Base-by-base conservation (phyloP, 2,888 invertebrate species). In the Dinocampus coccinellae region DNA sequence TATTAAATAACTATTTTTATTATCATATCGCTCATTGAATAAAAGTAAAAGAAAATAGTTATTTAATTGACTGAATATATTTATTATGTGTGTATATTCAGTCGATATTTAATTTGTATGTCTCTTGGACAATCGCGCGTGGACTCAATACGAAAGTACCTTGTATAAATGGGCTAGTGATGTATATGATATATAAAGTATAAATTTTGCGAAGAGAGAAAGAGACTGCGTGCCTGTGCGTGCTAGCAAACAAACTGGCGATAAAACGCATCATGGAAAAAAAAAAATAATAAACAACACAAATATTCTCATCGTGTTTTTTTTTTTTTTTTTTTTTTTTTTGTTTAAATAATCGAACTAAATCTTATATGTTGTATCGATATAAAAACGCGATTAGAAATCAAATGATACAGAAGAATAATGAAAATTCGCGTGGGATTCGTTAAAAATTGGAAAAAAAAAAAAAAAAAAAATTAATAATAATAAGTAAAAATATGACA, bases 161-260 rank as follows among this genome's bases (percentile, higher is more conserved):
- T 76, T 75, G 76, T 75, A 76, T 77, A 77, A 77, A 77, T 77
- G 77, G 76, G 75, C 76, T 77, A 71, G 77, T 77, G 77, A 77
- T 76, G 61, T 52, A 64, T 70, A 70, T 72, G 68, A 73, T 73
- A 72, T 76, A 76, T n/a, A n/a, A n/a, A 69, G 72, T 75, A 67
- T 69, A 61, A 65, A 63, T 68, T n/a, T 66, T 64, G 69, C 68
- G 63, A 55, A 65, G 58, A 72, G 73, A 65, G 73, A 71, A 71
- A 65, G 66, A 74, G 68, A 69, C 72, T 73, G 75, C 69, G 66
- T 70, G 72, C 68, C 67, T 62, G 69, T 57, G 70, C 73, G 69
- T 73, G 72, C 61, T 70, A 52, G 72, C 57, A 52, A 65, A n/a
- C 47, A 52, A 65, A 29, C 65, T 62, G 70, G 70, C 65, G 34